Evolutionary conservation across 2,888 invertebrate species (phyloP).

Genomic region (Drosophila antonietae): DNA sequence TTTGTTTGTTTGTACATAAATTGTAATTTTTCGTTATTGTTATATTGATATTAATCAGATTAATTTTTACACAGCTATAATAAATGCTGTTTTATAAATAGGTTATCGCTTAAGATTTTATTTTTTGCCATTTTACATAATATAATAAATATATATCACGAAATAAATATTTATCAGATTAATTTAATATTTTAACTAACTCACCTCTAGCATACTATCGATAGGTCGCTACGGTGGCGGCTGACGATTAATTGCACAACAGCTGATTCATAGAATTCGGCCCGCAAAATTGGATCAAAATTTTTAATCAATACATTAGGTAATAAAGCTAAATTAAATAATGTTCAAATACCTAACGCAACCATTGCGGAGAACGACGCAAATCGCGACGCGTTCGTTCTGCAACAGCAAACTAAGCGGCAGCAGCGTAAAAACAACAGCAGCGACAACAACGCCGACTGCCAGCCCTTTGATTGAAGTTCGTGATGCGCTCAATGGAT

Average conservation of each 20-base stretch:
- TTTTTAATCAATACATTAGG: constrained; percentile 63
- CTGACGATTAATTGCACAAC: constrained; percentile 15
- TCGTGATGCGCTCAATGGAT: constrained; percentile 80
- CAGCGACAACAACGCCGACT: background rate
- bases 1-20: background rate
- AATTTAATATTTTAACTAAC: background rate
- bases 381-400: constrained; percentile 23
- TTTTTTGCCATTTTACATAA: background rate
- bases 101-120: background rate
- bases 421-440: constrained; percentile 6
- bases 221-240: background rate
- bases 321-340: constrained; percentile 64
- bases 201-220: constrained; percentile 3
- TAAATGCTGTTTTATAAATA: background rate
- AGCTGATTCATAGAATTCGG: constrained; percentile 39
- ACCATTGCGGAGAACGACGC: constrained; percentile 33
- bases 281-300: constrained; percentile 30
- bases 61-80: background rate
- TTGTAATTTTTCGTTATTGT: background rate
- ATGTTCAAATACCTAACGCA: constrained; percentile 52
- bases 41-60: background rate
- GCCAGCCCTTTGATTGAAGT: constrained; percentile 47
- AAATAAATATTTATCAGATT: background rate
- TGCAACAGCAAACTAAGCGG: constrained; percentile 21
- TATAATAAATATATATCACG: background rate